Evolutionary conservation across 2,888 invertebrate genomes (phyloP), one percentile per base, ranked within the genome.

Genomic region (Amiota mariae): DNA sequence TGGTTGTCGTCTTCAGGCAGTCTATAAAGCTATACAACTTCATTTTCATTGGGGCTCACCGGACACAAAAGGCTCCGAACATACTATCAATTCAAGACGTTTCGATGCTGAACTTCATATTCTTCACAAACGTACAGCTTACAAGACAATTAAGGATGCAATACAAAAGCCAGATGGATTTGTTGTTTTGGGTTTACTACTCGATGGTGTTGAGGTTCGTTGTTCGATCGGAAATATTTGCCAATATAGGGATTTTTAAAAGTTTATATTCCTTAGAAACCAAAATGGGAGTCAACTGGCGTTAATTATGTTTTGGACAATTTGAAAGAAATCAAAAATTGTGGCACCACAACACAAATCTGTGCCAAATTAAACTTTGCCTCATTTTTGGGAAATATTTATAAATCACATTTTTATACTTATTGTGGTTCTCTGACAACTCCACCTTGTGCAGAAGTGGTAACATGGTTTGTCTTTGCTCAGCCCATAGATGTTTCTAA

Each of bases 31-130:
- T 4, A 64, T 75, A 2, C 80, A 83, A 47, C 12, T 82, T 0
- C 82, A 82, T 18, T 79, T 82, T 13, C 86, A 86, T 70, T 82
- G 86, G 86, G 82, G 82, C 10, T 80, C 84, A 0, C 70, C 72
- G 1, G 0, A 1, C 0, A 56, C 0, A 6, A 67, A 73, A 11
- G 82, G 86, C 13, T 86, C 86, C 0, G 82, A 82, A 10, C 82
- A 86, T 51, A 63, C 46, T 0, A 70, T 82, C 11, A 63, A 79
- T 24, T 72, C 15, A 0, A 2, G 10, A 1, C 78, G 76, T 8
- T 80, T 67, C 46, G 84, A 85, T 63, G 83, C 70, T 0, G 82
- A 82, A 47, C 0, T 82, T 13, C 86, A 82, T 24, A 80, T 86
- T 57, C 64, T 82, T 36, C 82, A 86, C 72, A 85, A 77, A 57